A percentile compares a stretch with the other conserved stretches of the same genome.
Conservation (phyloP, 2,888 invertebrate genomes). For the Priapulus caudatus region DNA sequence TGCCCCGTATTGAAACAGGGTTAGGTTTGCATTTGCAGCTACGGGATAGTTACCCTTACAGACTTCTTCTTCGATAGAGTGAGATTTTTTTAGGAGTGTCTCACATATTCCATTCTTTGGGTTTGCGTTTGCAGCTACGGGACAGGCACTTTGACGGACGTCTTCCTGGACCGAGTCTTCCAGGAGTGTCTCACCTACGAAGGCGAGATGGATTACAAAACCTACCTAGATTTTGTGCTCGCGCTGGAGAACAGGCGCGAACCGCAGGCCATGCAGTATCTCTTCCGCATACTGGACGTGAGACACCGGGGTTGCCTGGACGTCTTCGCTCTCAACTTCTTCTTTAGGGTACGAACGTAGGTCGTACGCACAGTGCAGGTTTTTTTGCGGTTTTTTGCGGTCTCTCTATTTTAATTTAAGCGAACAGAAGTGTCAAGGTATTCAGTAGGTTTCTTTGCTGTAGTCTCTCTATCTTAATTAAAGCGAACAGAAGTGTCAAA, state of each 20-base stretch:
- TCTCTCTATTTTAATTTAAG: neutral
- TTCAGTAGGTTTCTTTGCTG: slow-evolving; percentile 10
- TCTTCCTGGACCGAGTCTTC: slow-evolving; percentile 82
- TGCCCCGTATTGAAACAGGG: too few relatives aligned
- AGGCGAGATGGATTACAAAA: slow-evolving; percentile 93
- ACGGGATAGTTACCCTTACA: too few relatives aligned
- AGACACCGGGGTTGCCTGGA: slow-evolving; percentile 75
- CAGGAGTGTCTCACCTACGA: slow-evolving; percentile 90
- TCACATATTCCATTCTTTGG: too few relatives aligned
- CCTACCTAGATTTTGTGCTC: slow-evolving; percentile 82
- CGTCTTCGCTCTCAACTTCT: slow-evolving; percentile 78
- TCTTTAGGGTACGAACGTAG: slow-evolving; percentile 70
- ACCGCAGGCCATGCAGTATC: slow-evolving; percentile 76
- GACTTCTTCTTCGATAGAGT: too few relatives aligned
- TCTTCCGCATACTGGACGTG: slow-evolving; percentile 81
- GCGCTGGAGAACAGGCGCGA: slow-evolving; percentile 83
- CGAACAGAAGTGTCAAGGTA: neutral
- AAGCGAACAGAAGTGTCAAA: too few relatives aligned
- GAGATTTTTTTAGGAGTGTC: too few relatives aligned
- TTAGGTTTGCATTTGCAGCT: too few relatives aligned
- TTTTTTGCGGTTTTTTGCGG: too few relatives aligned
- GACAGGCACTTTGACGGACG: slow-evolving; percentile 75
- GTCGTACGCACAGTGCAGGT: too few relatives aligned
- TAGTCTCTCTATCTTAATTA: slow-evolving; percentile 5
- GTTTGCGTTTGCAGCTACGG: slow-evolving; percentile 52